Conservation (phyloP, 2,797 vertebrate genomes). For the Phrynocephalus guinanensis region DNA sequence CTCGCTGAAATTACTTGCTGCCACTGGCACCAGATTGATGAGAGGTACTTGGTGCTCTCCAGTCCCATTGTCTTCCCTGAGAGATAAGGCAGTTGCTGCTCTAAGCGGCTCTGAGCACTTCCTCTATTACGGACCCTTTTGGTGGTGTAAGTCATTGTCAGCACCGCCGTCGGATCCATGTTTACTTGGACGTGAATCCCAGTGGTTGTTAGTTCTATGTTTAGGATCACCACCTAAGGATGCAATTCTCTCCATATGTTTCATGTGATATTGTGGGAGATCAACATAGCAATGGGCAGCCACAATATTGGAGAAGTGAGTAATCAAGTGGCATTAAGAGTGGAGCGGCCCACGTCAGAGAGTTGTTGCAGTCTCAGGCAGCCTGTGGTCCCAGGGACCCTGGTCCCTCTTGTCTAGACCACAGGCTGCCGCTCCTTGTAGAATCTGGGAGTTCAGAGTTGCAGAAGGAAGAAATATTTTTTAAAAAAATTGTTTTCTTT, state of each 20-base stretch:
- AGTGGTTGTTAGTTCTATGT: background rate
- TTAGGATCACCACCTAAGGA: background rate
- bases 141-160: background rate
- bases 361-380: background rate
- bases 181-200: background rate
- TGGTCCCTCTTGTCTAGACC: too few relatives aligned
- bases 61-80: slow-evolving; percentile 53
- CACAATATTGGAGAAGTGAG: background rate
- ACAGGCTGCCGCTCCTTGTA: background rate
- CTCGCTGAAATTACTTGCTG: slow-evolving; percentile 34
- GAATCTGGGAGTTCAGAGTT: background rate
- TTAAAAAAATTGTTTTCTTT: too few relatives aligned
- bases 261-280: background rate
- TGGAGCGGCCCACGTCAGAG: background rate
- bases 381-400: too few relatives aligned
- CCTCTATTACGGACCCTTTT: background rate
- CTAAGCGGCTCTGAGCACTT: slow-evolving; percentile 11
- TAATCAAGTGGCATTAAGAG: background rate
- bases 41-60: background rate
- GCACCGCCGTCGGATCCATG: background rate
- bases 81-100: background rate
- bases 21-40: slow-evolving; percentile 71
- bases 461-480: background rate
- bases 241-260: background rate
- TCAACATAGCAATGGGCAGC: too few relatives aligned